phyloP scores from a whole-genome alignment of 2,113 vertebrate species.

The Prietella phreatophila region DNA sequence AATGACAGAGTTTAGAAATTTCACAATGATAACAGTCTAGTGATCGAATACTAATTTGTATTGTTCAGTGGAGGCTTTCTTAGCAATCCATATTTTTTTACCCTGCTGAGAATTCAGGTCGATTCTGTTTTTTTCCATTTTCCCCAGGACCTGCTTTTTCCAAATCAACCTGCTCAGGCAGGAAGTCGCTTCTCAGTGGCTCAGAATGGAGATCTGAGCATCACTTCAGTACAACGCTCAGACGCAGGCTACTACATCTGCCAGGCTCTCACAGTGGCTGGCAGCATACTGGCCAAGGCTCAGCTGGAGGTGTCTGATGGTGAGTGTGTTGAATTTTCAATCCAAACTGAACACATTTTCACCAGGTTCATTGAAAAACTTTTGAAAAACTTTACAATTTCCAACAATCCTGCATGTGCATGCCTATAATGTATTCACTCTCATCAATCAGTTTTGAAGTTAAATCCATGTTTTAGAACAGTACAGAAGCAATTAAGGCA shows the following conservation, averaged over 20 bases:
- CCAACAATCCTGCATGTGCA: not conserved
- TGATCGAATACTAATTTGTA: not conserved
- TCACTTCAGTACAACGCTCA: slow-evolving; percentile 86
- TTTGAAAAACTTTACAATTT: too few relatives aligned
- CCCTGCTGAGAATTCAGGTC: not conserved
- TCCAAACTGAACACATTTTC: not conserved
- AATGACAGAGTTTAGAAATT: not conserved
- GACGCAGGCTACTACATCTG: slow-evolving; percentile 97
- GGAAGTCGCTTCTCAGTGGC: slow-evolving; percentile 92
- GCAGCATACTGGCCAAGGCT: slow-evolving; percentile 97
- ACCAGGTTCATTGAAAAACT: not conserved
- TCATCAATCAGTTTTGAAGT: not conserved
- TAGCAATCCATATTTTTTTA: not conserved
- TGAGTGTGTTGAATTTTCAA: slow-evolving; percentile 64
- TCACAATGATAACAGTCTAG: not conserved
- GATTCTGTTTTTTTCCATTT: not conserved
- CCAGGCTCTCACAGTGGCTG: slow-evolving; percentile 95
- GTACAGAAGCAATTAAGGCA: not conserved
- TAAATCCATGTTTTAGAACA: not conserved
- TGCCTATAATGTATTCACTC: not conserved
- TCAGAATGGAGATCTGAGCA: slow-evolving; percentile 89
- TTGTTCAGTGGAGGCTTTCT: not conserved
- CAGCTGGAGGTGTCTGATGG: slow-evolving; percentile 99
- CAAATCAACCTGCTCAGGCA: slow-evolving; percentile 93
- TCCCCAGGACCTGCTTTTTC: slow-evolving; percentile 90